phyloP scores from a whole-genome alignment of 2,888 invertebrate genomes.

The Chrysodeixis includens region DNA sequence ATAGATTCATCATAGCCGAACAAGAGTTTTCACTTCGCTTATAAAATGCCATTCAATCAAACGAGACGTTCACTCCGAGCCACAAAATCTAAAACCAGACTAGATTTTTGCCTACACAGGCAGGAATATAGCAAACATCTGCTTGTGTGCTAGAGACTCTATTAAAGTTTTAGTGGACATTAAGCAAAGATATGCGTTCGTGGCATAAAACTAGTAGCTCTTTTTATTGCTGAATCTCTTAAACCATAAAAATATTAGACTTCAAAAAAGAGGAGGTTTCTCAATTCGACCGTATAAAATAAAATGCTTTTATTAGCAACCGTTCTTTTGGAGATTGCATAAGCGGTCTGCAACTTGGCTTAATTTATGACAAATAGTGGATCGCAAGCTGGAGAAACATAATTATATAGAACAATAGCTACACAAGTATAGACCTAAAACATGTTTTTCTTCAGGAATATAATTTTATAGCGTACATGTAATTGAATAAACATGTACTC shows the following conservation, averaged over 20 bases:
- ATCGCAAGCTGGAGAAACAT: too few relatives aligned
- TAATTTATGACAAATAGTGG: too few relatives aligned
- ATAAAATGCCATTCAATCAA: conserved; percentile 4
- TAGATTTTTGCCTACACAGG: neutral
- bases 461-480: neutral
- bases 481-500: neutral
- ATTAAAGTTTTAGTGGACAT: neutral
- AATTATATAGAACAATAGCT: too few relatives aligned
- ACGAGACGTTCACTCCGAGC: neutral
- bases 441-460: too few relatives aligned
- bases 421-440: too few relatives aligned
- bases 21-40: conserved; percentile 1
- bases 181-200: neutral
- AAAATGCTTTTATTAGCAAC: too few relatives aligned
- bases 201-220: neutral
- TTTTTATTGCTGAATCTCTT: neutral
- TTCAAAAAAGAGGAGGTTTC: too few relatives aligned
- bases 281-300: too few relatives aligned
- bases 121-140: neutral
- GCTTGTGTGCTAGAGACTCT: neutral
- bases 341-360: too few relatives aligned
- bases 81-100: conserved; percentile 4
- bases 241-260: too few relatives aligned
- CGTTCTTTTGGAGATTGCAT: too few relatives aligned
- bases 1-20: neutral